A percentile compares a stretch with the other conserved stretches of the same genome.
These are phyloP conservation scores for Cromileptes altivelis DNA, from an alignment of 2,113 vertebrate species.

Conservation along the genomic window DNA sequence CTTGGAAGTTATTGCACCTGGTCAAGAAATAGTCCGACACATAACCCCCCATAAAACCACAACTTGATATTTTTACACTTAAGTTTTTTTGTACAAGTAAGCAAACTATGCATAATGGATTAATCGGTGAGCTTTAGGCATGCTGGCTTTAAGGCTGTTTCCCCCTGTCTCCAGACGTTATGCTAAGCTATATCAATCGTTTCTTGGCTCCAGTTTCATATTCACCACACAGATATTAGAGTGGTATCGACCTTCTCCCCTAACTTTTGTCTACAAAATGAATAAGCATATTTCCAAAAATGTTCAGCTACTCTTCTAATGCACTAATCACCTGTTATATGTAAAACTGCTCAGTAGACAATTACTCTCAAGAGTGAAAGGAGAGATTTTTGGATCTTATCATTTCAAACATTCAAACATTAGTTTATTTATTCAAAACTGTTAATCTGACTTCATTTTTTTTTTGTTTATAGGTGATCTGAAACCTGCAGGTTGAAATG, in stretches of 20 bases:
- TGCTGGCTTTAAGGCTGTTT: not conserved
- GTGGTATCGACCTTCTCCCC: not conserved
- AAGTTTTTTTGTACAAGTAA: not conserved
- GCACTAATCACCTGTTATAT: not conserved
- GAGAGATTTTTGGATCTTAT: not conserved
- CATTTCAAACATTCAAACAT: not conserved
- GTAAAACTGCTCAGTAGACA: not conserved
- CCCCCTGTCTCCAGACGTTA: not conserved
- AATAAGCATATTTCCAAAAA: not conserved
- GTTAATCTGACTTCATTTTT: no score
- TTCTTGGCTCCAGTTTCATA: not conserved
- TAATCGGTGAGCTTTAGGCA: not conserved
- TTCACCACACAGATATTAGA: not conserved
- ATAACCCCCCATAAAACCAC: not conserved
- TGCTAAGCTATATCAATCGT: not conserved
- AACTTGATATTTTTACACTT: no score
- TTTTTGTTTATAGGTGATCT: not conserved
- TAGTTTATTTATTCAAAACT: not conserved
- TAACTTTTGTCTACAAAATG: not conserved
- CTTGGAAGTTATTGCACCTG: not conserved
- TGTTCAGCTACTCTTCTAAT: not conserved
- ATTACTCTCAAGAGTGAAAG: not conserved
- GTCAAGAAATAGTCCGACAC: not conserved
- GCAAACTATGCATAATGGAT: not conserved
- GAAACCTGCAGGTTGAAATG: not conserved